Percentiles rank a stretch among this genome's conserved stretches.
Evolutionary conservation across 2,113 vertebrate genomes (phyloP).

Genomic region (Pungitius pungitius): DNA sequence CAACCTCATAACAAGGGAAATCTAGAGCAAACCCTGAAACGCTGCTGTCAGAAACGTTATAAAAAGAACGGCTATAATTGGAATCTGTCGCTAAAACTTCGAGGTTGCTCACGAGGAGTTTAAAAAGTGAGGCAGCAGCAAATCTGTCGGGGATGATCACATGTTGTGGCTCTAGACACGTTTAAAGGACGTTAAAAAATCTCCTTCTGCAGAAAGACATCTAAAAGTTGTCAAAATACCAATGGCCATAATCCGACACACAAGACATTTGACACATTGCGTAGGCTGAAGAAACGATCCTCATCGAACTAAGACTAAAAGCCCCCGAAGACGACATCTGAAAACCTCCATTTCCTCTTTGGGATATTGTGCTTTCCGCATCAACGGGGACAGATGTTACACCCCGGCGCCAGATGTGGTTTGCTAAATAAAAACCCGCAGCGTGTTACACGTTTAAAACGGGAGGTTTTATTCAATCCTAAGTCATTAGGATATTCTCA

Average conservation of each 20-base stretch:
- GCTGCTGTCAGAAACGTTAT: background rate
- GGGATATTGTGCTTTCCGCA: background rate
- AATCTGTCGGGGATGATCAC: background rate
- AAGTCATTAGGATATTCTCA: background rate
- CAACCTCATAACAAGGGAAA: constrained; percentile 1
- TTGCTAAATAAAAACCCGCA: background rate
- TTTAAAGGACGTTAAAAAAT: background rate
- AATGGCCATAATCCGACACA: too few relatives aligned
- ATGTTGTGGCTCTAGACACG: background rate
- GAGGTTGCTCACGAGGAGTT: background rate
- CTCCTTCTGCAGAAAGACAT: background rate
- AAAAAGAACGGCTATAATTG: constrained; percentile 18
- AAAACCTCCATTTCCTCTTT: background rate
- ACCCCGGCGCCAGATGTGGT: background rate
- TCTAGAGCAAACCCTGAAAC: background rate
- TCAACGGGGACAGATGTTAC: constrained; percentile 3
- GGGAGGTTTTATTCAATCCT: background rate
- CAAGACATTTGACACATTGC: too few relatives aligned
- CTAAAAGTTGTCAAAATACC: background rate
- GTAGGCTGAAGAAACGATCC: background rate
- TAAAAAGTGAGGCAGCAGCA: background rate
- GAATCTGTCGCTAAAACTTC: background rate
- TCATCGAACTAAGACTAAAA: background rate
- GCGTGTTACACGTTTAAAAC: background rate
- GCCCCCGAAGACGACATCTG: background rate